Evolutionary conservation across 2,797 vertebrate species (phyloP).

Genomic region (Propithecus deckenii): DNA sequence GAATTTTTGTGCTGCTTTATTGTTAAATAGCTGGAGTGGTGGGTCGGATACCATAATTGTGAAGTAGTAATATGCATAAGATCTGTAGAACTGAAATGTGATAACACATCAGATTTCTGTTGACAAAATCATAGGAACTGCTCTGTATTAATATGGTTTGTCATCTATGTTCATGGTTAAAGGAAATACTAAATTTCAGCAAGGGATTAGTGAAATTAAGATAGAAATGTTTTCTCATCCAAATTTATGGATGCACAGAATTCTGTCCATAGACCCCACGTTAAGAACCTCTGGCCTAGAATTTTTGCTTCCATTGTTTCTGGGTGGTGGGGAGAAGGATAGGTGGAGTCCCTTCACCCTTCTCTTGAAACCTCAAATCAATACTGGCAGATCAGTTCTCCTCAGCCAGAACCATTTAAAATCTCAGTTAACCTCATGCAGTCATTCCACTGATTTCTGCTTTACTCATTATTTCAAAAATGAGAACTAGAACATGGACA

Average conservation of each 20-base stretch:
- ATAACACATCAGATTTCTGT: neutral
- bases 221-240: neutral
- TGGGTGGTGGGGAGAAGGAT: neutral
- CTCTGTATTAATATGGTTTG: neutral
- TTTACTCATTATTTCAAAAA: constrained; percentile 73
- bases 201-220: neutral
- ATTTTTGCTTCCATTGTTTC: neutral
- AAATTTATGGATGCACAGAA: neutral
- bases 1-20: constrained; percentile 25
- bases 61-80: neutral
- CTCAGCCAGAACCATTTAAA: constrained; percentile 63
- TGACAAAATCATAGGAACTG: constrained; percentile 1
- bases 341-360: neutral
- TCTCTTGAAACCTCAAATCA: constrained; percentile 39
- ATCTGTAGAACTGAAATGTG: neutral
- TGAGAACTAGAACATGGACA: constrained; percentile 45
- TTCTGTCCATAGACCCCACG: neutral
- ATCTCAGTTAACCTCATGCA: constrained; percentile 62
- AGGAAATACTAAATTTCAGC: constrained; percentile 19
- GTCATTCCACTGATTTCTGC: constrained; percentile 57
- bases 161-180: neutral
- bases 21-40: neutral
- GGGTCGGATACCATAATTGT: neutral
- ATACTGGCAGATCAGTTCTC: constrained; percentile 36
- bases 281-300: neutral